Evolutionary conservation across 35 echinoderm and acorn worm genomes (phyloP), one percentile per base, ranked within the genome.

Genomic region (Heliocidaris tuberculata): DNA sequence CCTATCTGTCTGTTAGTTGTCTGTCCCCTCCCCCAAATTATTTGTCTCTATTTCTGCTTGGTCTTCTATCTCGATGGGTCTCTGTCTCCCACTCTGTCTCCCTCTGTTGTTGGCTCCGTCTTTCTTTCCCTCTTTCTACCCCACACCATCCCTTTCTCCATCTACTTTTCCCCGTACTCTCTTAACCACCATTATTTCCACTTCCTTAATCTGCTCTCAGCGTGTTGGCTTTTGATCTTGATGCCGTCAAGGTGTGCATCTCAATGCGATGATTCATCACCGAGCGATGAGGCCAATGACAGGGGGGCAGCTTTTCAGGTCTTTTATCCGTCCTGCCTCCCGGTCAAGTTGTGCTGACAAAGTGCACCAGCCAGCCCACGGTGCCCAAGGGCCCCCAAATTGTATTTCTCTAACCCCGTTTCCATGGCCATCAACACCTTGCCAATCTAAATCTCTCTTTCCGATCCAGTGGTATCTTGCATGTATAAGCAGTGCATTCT

Each of bases 161-260:
- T 42, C 35, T 42, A 42, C 60, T 7, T 24, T 19, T 5, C 21
- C 17, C 65, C 21, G 21, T 7, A 78, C 27, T 78, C 65, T 78
- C 21, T n/a, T 78, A 78, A 78, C 65, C 65, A 78, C 27, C 65
- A 78, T 78, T 78, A 78, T 78, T 78, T 78, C 65, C 65, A 78
- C 65, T 78, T 78, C 65, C 65, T 78, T 27, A 78, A 21, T 78
- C 65, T n/a, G 21, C 65, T 78, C 65, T 78, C 65, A 27, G 19
- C 21, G 35, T 78, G 65, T 47, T 89, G 87, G 87, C 87, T 42
- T 89, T 89, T 89, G 87, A 89, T 89, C 31, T 89, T 42, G 87
- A 89, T 89, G 87, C 87, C 87, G 87, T 89, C 87, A 89, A 89
- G 87, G 87, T 89, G 87, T 89, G 87, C 87, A 89, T 89, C 87